Percentiles rank a stretch among this genome's conserved stretches.
Evolutionary conservation across 2,797 vertebrate genomes (phyloP).

Genomic region (Cyclopterus lumpus): DNA sequence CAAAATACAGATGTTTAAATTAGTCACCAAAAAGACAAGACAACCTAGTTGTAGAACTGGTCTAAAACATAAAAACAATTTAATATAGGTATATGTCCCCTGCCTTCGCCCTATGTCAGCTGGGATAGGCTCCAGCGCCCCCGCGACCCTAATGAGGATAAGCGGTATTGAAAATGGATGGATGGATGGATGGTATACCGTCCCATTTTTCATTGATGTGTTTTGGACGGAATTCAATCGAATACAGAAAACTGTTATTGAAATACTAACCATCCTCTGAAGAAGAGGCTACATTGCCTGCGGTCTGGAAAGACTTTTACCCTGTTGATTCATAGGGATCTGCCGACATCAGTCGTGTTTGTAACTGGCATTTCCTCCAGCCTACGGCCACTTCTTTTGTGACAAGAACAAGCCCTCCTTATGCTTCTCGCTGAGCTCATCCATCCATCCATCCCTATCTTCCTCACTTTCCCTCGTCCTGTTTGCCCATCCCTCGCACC

Average conservation of each 20-base stretch:
- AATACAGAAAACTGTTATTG: constrained; percentile 68
- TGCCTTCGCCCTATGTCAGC: too few relatives aligned
- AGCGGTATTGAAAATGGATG: too few relatives aligned
- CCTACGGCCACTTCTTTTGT: constrained; percentile 83
- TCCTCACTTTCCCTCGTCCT: constrained; percentile 55
- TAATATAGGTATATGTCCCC: constrained; percentile 20
- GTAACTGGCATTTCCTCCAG: constrained; percentile 82
- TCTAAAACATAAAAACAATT: constrained; percentile 24
- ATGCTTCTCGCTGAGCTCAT: constrained; percentile 82
- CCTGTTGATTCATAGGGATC: constrained; percentile 79
- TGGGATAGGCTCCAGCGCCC: too few relatives aligned
- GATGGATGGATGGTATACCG: too few relatives aligned
- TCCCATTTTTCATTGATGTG: constrained; percentile 23
- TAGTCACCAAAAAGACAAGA: constrained; percentile 26
- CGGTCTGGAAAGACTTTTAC: constrained; percentile 75
- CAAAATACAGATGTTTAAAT: constrained; percentile 29
- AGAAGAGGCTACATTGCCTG: constrained; percentile 60
- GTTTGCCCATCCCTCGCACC: constrained; percentile 54
- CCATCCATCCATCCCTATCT: constrained; percentile 69
- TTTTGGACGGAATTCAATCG: constrained; percentile 60
- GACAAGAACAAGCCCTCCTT: constrained; percentile 80
- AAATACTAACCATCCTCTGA: constrained; percentile 62
- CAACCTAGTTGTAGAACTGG: not conserved
- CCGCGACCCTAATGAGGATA: too few relatives aligned
- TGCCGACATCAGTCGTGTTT: constrained; percentile 78